Conservation (phyloP, 2,113 vertebrate species). For the Phyllostomus hastatus region DNA sequence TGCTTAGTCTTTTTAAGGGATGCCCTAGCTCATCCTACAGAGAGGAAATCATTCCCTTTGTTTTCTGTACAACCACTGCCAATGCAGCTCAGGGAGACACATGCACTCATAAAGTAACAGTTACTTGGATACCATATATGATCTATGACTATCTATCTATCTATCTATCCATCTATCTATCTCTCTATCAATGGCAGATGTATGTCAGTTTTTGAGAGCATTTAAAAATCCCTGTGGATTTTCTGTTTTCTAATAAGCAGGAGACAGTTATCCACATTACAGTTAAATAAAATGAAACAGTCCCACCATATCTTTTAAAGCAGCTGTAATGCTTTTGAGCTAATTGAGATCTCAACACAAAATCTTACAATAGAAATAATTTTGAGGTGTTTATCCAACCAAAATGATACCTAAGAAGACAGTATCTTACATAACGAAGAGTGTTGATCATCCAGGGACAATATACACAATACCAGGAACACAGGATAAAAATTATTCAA, state of each 20-base stretch:
- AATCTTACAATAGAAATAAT: constrained; percentile 5
- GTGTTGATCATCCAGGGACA: background rate
- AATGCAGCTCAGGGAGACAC: background rate
- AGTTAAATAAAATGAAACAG: constrained; percentile 32
- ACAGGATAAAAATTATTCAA: background rate
- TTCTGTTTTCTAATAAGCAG: constrained; percentile 31
- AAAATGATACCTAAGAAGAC: background rate
- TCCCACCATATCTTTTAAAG: background rate
- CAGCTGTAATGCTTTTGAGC: background rate
- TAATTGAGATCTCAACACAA: constrained; percentile 12
- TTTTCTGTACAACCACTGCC: background rate
- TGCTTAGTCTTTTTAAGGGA: background rate
- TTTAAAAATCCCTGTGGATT: background rate
- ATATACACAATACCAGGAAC: background rate
- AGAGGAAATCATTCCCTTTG: background rate
- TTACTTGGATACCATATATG: background rate
- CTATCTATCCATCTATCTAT: background rate
- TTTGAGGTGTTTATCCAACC: background rate
- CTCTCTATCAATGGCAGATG: background rate
- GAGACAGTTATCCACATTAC: background rate
- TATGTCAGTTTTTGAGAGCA: constrained; percentile 25
- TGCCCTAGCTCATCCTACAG: background rate
- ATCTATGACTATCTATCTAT: background rate
- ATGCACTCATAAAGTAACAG: background rate
- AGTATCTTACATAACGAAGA: background rate